phyloP scores from a whole-genome alignment of 1,140 invertebrate genomes.

The Potamilus streckersoni region DNA sequence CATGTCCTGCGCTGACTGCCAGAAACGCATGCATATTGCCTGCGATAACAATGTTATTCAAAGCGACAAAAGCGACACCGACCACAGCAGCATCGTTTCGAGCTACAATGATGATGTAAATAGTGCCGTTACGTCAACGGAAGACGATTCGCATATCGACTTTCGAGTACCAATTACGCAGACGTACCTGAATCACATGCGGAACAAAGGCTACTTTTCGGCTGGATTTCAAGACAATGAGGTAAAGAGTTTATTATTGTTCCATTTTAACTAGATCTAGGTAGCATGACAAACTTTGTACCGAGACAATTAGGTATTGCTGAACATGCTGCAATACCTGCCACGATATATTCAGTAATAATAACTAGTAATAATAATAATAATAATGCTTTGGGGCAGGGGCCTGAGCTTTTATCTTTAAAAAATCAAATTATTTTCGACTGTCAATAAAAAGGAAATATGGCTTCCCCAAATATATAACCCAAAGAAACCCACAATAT shows the following conservation, averaged over 20 bases:
- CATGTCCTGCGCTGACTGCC: conserved; percentile 92
- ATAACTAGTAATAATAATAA: too few species aligned
- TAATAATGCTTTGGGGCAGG: too few species aligned
- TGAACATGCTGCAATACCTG: too few species aligned
- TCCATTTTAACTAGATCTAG: too few species aligned
- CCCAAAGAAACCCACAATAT: too few species aligned
- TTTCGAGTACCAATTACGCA: conserved; percentile 87
- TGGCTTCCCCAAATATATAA: too few species aligned
- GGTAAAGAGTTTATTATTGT: conserved; percentile 2
- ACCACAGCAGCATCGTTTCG: conserved; percentile 5
- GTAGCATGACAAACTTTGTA: too few species aligned
- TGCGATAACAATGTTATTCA: conserved; percentile 19
- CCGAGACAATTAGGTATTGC: too few species aligned
- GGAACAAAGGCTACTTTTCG: conserved; percentile 44
- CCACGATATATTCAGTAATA: too few species aligned
- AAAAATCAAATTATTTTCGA: too few species aligned
- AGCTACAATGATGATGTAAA: not conserved
- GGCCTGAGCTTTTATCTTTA: too few species aligned
- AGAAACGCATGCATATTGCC: conserved; percentile 83
- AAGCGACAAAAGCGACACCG: conserved; percentile 44
- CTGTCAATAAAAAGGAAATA: too few species aligned
- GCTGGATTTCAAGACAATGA: conserved; percentile 19
- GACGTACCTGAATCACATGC: conserved; percentile 81
- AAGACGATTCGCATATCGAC: conserved; percentile 71
- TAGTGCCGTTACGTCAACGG: not conserved